A percentile compares a stretch with the other conserved stretches of the same genome.
Conservation (phyloP, 2,888 invertebrate species). For the Tenthredo mesomela region DNA sequence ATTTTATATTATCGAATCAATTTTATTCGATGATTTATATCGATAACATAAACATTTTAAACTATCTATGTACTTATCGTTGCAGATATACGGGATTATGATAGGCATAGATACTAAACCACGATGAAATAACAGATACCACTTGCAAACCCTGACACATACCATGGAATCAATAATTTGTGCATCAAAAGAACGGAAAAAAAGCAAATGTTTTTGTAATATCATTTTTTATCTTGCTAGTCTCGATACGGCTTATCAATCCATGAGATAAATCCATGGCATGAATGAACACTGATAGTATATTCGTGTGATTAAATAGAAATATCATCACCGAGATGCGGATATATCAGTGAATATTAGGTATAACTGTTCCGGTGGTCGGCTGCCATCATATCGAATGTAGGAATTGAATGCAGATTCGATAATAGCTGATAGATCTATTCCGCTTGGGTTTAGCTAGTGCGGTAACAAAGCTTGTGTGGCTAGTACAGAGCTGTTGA, state of each 20-base stretch:
- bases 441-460: slow-evolving; percentile 13
- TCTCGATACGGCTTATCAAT: neutral
- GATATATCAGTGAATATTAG: neutral
- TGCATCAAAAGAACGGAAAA: neutral
- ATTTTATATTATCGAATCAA: neutral
- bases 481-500: neutral
- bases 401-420: slow-evolving; percentile 7
- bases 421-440: slow-evolving; percentile 27
- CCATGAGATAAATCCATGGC: neutral
- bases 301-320: neutral
- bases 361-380: neutral
- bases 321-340: neutral
- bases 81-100: neutral
- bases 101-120: neutral
- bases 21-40: neutral
- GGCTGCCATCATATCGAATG: neutral
- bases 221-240: neutral
- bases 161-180: neutral
- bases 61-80: neutral
- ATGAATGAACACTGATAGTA: neutral
- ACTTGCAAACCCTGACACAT: too few species aligned
- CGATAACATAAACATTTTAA: neutral
- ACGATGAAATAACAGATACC: neutral
- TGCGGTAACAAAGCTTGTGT: neutral
- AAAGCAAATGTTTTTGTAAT: too few species aligned